These are phyloP conservation scores for Paracanthobrama guichenoti DNA, from an alignment of 2,113 vertebrate species.

Conservation along the genomic window DNA sequence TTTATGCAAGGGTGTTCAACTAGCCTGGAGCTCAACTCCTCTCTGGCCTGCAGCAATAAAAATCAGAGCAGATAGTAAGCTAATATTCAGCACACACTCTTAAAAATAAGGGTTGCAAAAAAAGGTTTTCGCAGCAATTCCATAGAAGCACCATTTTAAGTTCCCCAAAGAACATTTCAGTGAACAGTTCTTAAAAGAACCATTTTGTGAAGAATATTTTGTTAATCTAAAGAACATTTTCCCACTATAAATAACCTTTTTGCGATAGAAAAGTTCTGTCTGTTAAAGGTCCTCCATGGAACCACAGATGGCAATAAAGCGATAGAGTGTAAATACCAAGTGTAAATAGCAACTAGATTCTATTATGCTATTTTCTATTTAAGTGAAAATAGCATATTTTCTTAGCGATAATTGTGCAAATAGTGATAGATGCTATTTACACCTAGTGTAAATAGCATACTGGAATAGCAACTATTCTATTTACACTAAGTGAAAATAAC, in stretches of 20 bases:
- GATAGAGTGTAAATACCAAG: too few species aligned
- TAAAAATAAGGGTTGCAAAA: not conserved
- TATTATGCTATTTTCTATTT: too few species aligned
- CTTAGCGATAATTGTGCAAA: too few species aligned
- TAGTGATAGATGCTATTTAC: too few species aligned
- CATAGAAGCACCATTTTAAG: not conserved
- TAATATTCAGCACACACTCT: conserved; percentile 2
- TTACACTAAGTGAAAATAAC: too few species aligned
- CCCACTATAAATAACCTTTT: not conserved
- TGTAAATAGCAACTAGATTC: too few species aligned
- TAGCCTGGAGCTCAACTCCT: not conserved
- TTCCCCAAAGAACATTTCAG: not conserved
- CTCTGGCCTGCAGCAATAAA: not conserved
- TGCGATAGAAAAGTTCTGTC: not conserved
- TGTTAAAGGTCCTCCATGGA: not conserved
- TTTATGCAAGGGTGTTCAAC: conserved; percentile 3
- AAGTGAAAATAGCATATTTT: too few species aligned
- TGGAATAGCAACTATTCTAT: too few species aligned
- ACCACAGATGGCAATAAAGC: not conserved
- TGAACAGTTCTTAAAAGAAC: not conserved
- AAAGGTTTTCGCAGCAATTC: not conserved
- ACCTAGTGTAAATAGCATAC: too few species aligned
- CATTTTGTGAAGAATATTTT: not conserved
- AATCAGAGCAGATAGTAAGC: conserved; percentile 1
- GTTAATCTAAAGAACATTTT: not conserved